Base-by-base conservation (phyloP, 2,888 invertebrate genomes). In the Apoda limacodes region DNA sequence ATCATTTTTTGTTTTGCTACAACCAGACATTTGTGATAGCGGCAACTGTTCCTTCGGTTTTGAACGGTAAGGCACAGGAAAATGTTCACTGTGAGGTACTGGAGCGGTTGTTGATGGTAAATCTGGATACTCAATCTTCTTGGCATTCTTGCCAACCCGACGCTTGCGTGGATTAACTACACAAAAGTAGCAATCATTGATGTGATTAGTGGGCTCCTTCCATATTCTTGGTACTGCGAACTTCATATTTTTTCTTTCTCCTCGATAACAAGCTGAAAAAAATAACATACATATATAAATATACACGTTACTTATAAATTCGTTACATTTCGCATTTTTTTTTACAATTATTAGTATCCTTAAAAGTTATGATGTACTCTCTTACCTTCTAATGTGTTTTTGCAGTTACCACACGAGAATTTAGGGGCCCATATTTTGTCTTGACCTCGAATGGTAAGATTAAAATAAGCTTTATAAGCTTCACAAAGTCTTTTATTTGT, bases 221-320 rank as follows among this genome's bases (percentile, higher is more conserved):
- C 31, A 36, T 24, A 40, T 30, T 34, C 33, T 32, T 27, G 33
- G 34, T 21, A 36, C 30, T 24, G 34, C 34, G 28, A 34, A 38
- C 27, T 37, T 34, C 29, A 38, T 39, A 20, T 13, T 27, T 30
- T 24, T 32, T 39, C 33, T 35, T 24, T 32, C 33, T 30, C 32
- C 32, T 24, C 30, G 27, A 22, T 39, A 30, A n/a, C n/a, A n/a
- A n/a, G n/a, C 20, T 24, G 19, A 13, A 28, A 24, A 30, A 24
- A n/a, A n/a, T n/a, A n/a, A n/a, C n/a, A n/a, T n/a, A n/a, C n/a
- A n/a, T n/a, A n/a, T n/a, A n/a, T n/a, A 30, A 24, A 30, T 17
- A n/a, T n/a, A n/a, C n/a, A 33, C 15, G 19, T 17, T 5, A 32
- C 23, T 27, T 7, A 22, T 10, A 22, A 27, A 28, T 23, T 29